Evolutionary conservation across 2,113 vertebrate genomes (phyloP).

Genomic region (Irena cyanogastra): DNA sequence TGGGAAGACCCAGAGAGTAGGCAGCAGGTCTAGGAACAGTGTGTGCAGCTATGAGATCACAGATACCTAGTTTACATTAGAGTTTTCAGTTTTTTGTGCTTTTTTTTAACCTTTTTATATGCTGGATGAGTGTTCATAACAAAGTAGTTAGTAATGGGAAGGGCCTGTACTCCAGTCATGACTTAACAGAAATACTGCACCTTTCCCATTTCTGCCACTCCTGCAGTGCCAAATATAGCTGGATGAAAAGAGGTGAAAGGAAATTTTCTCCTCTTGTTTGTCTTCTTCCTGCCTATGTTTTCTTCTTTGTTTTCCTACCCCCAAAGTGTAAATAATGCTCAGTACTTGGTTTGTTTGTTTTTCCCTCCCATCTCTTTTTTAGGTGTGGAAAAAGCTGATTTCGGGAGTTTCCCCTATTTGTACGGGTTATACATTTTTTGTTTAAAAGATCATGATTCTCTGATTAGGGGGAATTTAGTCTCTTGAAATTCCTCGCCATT

Average conservation of each 20-base stretch:
- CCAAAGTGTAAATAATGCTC: constrained; percentile 11
- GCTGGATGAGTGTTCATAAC: background rate
- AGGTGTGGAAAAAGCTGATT: background rate
- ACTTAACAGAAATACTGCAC: background rate
- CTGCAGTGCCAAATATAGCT: constrained; percentile 40
- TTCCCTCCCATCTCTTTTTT: background rate
- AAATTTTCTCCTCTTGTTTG: background rate
- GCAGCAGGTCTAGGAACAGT: background rate
- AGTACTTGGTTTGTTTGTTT: background rate
- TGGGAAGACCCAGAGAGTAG: background rate
- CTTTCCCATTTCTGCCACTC: background rate
- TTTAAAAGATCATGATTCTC: background rate
- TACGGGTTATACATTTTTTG: background rate
- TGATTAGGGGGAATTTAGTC: background rate
- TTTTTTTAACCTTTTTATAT: constrained; percentile 34
- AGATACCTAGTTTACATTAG: constrained; percentile 5
- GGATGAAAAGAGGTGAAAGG: background rate
- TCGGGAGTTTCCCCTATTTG: background rate
- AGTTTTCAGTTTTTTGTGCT: background rate
- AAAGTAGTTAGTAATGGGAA: background rate
- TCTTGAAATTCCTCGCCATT: background rate
- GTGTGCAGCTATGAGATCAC: background rate
- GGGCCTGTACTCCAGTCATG: background rate
- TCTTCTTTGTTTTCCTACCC: background rate
- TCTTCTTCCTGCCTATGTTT: background rate